Conservation (phyloP, 2,797 vertebrate species). For the Poeciliopsis paucimaculata region DNA sequence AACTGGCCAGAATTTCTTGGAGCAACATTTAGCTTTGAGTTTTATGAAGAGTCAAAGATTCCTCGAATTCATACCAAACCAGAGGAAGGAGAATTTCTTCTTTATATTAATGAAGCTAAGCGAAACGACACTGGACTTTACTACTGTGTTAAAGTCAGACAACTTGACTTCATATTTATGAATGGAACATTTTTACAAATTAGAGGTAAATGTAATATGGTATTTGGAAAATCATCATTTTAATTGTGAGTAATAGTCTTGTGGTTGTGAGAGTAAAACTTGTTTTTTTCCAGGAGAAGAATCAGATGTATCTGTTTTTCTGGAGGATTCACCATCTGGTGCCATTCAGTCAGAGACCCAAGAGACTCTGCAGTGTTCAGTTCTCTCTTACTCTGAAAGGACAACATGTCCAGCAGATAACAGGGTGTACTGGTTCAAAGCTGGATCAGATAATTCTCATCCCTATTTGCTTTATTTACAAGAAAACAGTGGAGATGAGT, state of each 20-base stretch:
- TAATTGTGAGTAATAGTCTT: not conserved
- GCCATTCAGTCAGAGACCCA: conserved; percentile 4
- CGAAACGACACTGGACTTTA: conserved; percentile 29
- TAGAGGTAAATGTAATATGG: conserved; percentile 17
- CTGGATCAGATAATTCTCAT: conserved; percentile 7
- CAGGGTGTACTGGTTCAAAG: conserved; percentile 40
- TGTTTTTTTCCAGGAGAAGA: not conserved
- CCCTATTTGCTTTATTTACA: conserved; percentile 23
- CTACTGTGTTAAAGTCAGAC: conserved; percentile 8
- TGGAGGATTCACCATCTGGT: not conserved
- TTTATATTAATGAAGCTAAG: conserved; percentile 1
- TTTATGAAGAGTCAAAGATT: accelerated
- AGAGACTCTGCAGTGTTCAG: conserved; percentile 32
- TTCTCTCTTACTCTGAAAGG: conserved; percentile 6
- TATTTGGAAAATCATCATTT: too few species aligned
- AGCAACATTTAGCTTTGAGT: not conserved
- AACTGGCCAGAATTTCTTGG: conserved; percentile 28
- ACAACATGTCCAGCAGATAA: conserved; percentile 24
- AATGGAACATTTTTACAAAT: conserved; percentile 29
- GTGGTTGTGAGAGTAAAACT: accelerated
- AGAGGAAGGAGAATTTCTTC: conserved; percentile 5
- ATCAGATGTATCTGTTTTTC: not conserved
- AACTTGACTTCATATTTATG: not conserved
- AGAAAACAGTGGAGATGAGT: conserved; percentile 3
- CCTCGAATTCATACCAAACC: conserved; percentile 13